Evolutionary conservation across 2,888 invertebrate species (phyloP), one percentile per base, ranked within the genome.

Genomic region (Sussaba pulchella): DNA sequence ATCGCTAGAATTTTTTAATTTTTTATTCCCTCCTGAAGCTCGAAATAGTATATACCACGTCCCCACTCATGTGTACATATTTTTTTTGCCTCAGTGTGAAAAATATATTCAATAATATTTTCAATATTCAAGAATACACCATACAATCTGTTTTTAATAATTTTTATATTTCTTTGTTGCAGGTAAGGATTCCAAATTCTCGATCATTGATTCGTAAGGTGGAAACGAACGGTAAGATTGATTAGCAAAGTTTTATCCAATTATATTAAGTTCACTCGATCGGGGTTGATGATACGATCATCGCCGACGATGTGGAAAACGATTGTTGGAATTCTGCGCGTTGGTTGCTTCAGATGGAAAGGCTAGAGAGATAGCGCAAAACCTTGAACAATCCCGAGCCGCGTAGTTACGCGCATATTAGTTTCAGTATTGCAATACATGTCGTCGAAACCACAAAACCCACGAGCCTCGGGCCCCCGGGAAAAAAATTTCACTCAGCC

Each of bases 371-470:
- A 73, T 45, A 45, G 26, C 36, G 88, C 57, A 82, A 84, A 87
- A 87, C 91, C 90, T 91, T 91, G 91, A 85, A 88, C 87, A 89
- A 64, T 71, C 71, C 71, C 81, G 84, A 73, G 84, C 81, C 50
- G 39, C 66, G 71, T 83, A 86, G 81, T 82, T 77, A 61, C 71
- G 69, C 54, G 66, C 70, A 66, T 70, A 77, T 80, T 57, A 43
- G 69, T 54, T 14, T 31, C 9, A 52, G 54, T 57, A 77, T 74
- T 75, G 39, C 71, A 73, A 75, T 73, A 63, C 81, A 81, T 83
- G 76, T 75, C 69, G 74, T 71, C 78, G 85, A 88, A 89, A 91
- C 91, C 91, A 87, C 91, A 91, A 88, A 86, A 77, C 73, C 72
- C 61, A 73, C 69, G 45, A 39, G 67, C 41, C 39, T 79, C 84